Conservation (phyloP, 2,797 vertebrate genomes). For the Rhynchonycteris naso region DNA sequence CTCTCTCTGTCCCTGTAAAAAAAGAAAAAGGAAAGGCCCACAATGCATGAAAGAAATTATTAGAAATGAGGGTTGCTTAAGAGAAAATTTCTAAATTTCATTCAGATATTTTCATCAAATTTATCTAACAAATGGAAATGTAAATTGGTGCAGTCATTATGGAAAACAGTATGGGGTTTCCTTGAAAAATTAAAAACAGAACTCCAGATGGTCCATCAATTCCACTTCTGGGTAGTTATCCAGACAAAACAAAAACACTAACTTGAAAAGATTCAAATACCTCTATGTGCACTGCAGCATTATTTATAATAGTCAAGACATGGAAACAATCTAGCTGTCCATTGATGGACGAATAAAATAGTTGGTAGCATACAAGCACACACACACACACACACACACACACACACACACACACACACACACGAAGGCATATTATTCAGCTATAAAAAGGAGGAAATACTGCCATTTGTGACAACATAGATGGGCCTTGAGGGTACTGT, state of each 20-base stretch:
- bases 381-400: no score
- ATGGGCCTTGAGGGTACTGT: not conserved
- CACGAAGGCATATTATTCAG: not conserved
- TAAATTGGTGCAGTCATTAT: not conserved
- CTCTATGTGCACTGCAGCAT: not conserved
- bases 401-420: no score
- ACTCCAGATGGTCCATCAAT: not conserved
- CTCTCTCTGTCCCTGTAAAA: no score
- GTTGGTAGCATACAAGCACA: not conserved
- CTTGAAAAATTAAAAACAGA: not conserved
- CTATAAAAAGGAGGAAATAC: not conserved
- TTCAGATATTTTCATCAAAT: slow-evolving; percentile 18
- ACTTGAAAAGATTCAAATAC: not conserved
- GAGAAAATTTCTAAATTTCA: slow-evolving; percentile 24
- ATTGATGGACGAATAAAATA: not conserved
- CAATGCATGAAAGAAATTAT: not conserved
- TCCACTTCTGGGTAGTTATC: not conserved
- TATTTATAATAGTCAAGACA: not conserved
- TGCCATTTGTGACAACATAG: not conserved
- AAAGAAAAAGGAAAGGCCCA: not conserved
- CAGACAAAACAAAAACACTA: not conserved
- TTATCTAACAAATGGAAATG: not conserved
- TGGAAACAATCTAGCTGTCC: not conserved
- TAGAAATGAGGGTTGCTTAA: not conserved
- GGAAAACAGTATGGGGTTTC: not conserved